Percentiles rank a stretch among this genome's conserved stretches.
These are phyloP conservation scores for Sebastes miniatus DNA, from an alignment of 2,797 vertebrate species.

Conservation along the genomic window DNA sequence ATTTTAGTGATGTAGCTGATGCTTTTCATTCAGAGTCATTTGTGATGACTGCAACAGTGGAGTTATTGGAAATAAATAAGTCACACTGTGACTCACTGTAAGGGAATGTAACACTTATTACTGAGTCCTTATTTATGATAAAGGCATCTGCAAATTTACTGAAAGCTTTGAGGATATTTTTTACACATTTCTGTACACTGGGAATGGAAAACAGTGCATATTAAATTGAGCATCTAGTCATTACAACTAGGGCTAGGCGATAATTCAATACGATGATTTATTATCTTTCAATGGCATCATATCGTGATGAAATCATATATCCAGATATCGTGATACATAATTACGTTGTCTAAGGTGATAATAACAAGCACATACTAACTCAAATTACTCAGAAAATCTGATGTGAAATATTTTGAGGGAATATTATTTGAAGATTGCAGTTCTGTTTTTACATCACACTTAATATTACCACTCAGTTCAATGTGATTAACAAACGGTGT, in stretches of 20 bases:
- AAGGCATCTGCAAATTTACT: constrained; percentile 23
- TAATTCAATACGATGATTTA: too few species aligned
- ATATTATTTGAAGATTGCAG: too few species aligned
- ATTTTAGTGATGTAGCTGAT: constrained; percentile 36
- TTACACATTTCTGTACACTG: background rate
- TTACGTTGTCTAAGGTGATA: too few species aligned
- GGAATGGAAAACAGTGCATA: background rate
- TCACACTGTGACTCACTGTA: background rate
- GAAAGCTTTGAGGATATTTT: constrained; percentile 5
- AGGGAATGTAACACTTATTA: constrained; percentile 18
- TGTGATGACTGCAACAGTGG: constrained; percentile 7
- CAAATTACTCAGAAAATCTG: too few species aligned
- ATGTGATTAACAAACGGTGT: too few species aligned
- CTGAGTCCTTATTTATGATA: constrained; percentile 11
- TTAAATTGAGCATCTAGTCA: background rate
- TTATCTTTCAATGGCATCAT: too few species aligned
- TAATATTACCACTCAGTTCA: too few species aligned
- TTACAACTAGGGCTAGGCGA: background rate
- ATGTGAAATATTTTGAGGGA: too few species aligned
- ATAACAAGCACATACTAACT: too few species aligned
- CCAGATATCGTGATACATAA: too few species aligned
- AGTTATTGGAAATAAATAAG: constrained; percentile 43
- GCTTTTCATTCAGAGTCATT: constrained; percentile 37
- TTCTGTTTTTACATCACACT: too few species aligned
- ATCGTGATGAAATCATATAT: too few species aligned